Base-by-base conservation (phyloP, 2,113 vertebrate genomes). In the Lepus americanus region DNA sequence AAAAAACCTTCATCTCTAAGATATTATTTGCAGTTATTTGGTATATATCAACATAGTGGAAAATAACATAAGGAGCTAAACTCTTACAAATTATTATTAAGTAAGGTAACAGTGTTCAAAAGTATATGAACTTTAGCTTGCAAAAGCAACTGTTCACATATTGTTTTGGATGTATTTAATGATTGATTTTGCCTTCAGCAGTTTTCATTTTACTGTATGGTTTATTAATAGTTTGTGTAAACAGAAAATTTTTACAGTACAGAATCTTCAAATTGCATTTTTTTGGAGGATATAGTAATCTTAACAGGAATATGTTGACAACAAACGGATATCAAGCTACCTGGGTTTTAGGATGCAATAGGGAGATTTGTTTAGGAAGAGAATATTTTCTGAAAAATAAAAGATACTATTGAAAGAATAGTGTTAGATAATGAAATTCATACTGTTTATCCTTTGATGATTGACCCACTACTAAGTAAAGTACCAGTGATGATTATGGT, bases 21-120 rank as follows among this genome's bases (percentile, higher is more conserved):
- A 63, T 93, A 16, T 6, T 77, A 63, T 81, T 73, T 95, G 16
- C 29, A 64, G 17, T 53, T 53, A n/a, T 72, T 63, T 66, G 4
- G 3, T 27, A 61, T 83, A 81, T 53, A 69, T 11, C 63, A 63
- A 77, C 92, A 84, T 1, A 72, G 20, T 74, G 14, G 36, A 74
- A 91, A 97, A 39, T 88, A 6, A 25, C 14, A 27, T 27, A 88
- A 79, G 87, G 13, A 79, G 33, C 16, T 0, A 72, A 59, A 90
- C 84, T n/a, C 69, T 70, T 85, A 89, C 13, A 89, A 78, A 73
- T 88, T 82, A 79, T 79, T 63, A 55, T 64, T 88, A 74, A 85
- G 29, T 25, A 64, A 33, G 11, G 25, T 3, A 86, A 0, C 19
- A 73, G 20, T 64, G 12, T 33, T 4, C 6, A 49, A 90, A 91